Conservation (phyloP, 2,797 vertebrate species). For the Hyperoplus lanceolatus region DNA sequence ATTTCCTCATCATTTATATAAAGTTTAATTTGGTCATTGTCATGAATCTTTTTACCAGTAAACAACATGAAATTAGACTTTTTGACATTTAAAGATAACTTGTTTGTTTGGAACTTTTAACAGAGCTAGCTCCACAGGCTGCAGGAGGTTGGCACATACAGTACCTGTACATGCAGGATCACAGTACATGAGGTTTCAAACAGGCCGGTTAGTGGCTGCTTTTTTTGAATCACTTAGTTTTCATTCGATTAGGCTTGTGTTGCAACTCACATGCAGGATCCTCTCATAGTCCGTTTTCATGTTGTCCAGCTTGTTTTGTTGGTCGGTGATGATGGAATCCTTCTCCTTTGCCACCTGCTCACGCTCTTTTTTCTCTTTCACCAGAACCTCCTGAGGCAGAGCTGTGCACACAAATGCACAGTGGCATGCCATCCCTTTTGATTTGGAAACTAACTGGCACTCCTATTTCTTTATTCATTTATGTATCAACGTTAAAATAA, state of each 20-base stretch:
- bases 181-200: neutral
- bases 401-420: slow-evolving; percentile 63
- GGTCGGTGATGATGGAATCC: slow-evolving; percentile 76
- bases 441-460: neutral
- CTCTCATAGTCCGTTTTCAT: slow-evolving; percentile 85
- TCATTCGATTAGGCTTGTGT: neutral
- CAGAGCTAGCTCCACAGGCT: neutral
- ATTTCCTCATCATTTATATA: too few species aligned
- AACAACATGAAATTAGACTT: too few species aligned
- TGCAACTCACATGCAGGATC: slow-evolving; percentile 80
- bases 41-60: too few species aligned
- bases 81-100: too few species aligned
- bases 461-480: neutral
- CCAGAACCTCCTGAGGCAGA: slow-evolving; percentile 72
- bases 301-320: slow-evolving; percentile 77
- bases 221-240: slow-evolving; percentile 10
- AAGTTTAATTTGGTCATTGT: too few species aligned
- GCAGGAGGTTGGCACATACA: neutral
- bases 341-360: slow-evolving; percentile 71
- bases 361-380: slow-evolving; percentile 54
- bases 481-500: neutral
- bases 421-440: slow-evolving; percentile 11
- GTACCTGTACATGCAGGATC: neutral
- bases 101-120: too few species aligned
- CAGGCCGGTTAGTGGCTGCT: neutral